Conservation (phyloP, 2,888 invertebrate genomes). For the Furcula furcula region DNA sequence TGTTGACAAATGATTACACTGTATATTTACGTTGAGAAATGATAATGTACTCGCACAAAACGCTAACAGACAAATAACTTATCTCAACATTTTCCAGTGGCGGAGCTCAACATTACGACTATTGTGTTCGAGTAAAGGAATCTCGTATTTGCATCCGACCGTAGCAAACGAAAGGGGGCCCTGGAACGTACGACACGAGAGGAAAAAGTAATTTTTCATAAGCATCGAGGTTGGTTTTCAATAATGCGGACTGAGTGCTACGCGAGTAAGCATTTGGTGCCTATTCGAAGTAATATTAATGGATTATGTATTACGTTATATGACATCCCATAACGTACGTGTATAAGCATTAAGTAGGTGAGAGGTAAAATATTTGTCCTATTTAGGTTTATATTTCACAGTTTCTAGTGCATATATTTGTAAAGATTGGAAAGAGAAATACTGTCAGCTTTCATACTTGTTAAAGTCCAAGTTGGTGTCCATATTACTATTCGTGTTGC, state of each 20-base stretch:
- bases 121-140: constrained; percentile 66
- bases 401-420: neutral
- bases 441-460: too few relatives aligned
- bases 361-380: neutral
- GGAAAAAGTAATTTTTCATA: constrained; percentile 68
- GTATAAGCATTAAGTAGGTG: neutral
- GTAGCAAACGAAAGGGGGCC: constrained; percentile 48
- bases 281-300: constrained; percentile 29
- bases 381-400: neutral
- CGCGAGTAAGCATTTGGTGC: constrained; percentile 28
- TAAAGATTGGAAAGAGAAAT: neutral
- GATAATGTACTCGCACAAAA: constrained; percentile 47
- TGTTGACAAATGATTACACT: constrained; percentile 35
- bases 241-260: constrained; percentile 54
- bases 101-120: constrained; percentile 59
- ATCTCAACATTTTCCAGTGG: constrained; percentile 64
- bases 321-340: too few relatives aligned
- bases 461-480: too few relatives aligned
- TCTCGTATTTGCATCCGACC: constrained; percentile 69
- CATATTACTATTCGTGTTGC: neutral
- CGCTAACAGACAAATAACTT: constrained; percentile 66
- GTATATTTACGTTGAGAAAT: constrained; percentile 32
- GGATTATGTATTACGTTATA: constrained; percentile 26
- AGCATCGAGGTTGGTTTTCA: constrained; percentile 58
- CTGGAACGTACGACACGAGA: constrained; percentile 47